phyloP scores from a whole-genome alignment of 2,888 invertebrate species.

The Troides oblongomaculatus region DNA sequence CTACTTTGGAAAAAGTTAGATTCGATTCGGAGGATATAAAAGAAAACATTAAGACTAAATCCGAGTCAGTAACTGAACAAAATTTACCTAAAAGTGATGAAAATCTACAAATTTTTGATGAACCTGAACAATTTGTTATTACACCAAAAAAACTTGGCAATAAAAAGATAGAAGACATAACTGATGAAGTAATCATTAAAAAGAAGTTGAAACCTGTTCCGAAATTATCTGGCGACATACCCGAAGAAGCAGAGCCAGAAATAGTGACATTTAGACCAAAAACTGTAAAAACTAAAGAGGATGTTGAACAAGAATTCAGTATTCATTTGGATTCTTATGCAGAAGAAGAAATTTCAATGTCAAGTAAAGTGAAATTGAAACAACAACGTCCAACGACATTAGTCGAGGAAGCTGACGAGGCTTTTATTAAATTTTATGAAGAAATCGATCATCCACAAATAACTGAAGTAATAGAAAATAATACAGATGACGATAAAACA shows the following conservation, averaged over 20 bases:
- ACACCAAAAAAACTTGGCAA: constrained; percentile 64
- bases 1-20: constrained; percentile 78
- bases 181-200: constrained; percentile 85
- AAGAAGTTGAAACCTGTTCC: constrained; percentile 85
- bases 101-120: constrained; percentile 45
- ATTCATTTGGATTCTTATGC: constrained; percentile 91
- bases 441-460: constrained; percentile 62
- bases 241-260: constrained; percentile 87
- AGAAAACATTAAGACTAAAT: constrained; percentile 47
- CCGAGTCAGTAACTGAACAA: constrained; percentile 4
- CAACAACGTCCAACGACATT: constrained; percentile 86
- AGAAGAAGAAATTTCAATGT: constrained; percentile 93
- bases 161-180: constrained; percentile 76
- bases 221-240: constrained; percentile 83
- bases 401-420: constrained; percentile 88
- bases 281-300: constrained; percentile 88
- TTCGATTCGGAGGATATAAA: constrained; percentile 75
- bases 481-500: constrained; percentile 67
- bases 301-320: constrained; percentile 94
- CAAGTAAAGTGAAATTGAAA: constrained; percentile 89
- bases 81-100: constrained; percentile 37
- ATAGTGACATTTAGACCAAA: constrained; percentile 90
- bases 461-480: constrained; percentile 72
- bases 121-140: constrained; percentile 66
- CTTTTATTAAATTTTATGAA: constrained; percentile 83